Percentiles rank a stretch among this genome's conserved stretches.
Evolutionary conservation across 2,888 invertebrate species (phyloP).

Genomic region (Cybosia mesomella): DNA sequence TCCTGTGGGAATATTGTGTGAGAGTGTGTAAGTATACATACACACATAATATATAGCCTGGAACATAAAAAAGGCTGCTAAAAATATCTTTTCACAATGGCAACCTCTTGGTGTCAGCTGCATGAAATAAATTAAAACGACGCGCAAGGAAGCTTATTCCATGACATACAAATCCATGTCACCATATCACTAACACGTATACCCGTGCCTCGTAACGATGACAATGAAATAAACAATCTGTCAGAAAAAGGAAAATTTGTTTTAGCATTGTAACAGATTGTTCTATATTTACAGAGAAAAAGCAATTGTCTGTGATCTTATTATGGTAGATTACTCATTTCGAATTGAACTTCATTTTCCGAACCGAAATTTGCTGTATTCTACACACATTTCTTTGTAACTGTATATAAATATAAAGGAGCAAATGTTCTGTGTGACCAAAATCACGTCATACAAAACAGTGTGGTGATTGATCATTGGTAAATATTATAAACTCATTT

Average conservation of each 20-base stretch:
- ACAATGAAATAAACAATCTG: neutral
- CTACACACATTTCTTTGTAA: neutral
- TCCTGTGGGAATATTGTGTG: neutral
- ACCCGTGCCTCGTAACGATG: neutral
- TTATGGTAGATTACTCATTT: neutral
- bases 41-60: neutral
- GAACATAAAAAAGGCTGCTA: neutral
- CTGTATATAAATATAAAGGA: neutral
- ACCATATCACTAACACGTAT: neutral
- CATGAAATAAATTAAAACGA: conserved; percentile 11
- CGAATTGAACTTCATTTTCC: neutral
- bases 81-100: neutral
- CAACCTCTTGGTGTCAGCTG: conserved; percentile 9
- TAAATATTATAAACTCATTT: too few species aligned
- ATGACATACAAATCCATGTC: conserved; percentile 2
- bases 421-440: neutral
- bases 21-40: neutral
- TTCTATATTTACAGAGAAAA: neutral
- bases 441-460: too few species aligned
- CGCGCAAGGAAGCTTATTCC: neutral
- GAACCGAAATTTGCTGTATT: neutral
- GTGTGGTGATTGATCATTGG: neutral
- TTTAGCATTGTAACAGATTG: neutral
- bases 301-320: neutral
- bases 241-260: neutral